These are phyloP conservation scores for Alfaro cultratus DNA, from an alignment of 2,797 vertebrate species.

Conservation along the genomic window DNA sequence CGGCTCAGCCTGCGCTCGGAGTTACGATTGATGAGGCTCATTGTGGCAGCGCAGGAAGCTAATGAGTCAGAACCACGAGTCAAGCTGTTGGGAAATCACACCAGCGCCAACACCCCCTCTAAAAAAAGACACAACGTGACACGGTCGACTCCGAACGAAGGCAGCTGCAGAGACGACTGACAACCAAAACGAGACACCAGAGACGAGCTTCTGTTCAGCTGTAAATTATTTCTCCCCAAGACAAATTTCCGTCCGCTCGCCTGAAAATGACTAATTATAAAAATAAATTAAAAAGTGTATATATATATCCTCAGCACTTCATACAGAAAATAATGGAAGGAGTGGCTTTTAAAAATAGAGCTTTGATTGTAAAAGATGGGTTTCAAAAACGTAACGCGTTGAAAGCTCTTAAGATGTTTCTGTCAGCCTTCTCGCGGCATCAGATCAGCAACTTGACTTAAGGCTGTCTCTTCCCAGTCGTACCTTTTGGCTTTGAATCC, in stretches of 20 bases:
- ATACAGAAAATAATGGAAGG: neutral
- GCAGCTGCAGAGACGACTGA: slow-evolving; percentile 39
- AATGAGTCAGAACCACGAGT: slow-evolving; percentile 83
- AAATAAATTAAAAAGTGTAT: neutral
- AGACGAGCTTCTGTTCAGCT: slow-evolving; percentile 42
- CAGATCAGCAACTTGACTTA: neutral
- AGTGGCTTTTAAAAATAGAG: neutral
- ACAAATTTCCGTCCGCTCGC: slow-evolving; percentile 7
- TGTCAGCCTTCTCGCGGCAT: neutral
- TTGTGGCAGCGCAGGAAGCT: slow-evolving; percentile 76
- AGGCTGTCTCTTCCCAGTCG: no score
- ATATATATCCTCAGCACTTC: neutral
- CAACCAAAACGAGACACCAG: slow-evolving; percentile 33
- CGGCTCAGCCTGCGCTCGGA: slow-evolving; percentile 44
- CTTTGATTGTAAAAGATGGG: no score
- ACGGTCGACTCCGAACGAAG: slow-evolving; percentile 57
- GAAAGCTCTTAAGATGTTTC: neutral
- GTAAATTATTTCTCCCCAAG: slow-evolving; percentile 27
- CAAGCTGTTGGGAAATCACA: slow-evolving; percentile 80
- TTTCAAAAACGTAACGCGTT: neutral
- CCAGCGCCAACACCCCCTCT: slow-evolving; percentile 11
- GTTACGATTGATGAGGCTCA: slow-evolving; percentile 73
- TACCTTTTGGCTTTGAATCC: neutral
- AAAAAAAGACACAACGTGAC: slow-evolving; percentile 43
- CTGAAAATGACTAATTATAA: neutral